Evolutionary conservation across 2,113 vertebrate species (phyloP), one percentile per base, ranked within the genome.

Genomic region (Illadopsis cleaveri): DNA sequence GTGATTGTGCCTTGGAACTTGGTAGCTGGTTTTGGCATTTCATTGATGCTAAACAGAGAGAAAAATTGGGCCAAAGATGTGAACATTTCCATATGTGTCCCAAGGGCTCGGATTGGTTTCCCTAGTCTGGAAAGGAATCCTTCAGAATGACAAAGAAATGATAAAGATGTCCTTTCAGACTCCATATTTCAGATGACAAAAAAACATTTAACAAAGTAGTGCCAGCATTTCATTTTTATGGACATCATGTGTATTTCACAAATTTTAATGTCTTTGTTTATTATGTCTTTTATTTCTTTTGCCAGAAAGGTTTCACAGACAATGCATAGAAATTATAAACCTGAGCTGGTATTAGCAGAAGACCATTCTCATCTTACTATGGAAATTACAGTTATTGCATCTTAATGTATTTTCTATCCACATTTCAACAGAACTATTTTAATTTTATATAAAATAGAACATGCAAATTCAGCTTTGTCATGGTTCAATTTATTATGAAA

Each of bases 281-380:
- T 19, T 33, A 25, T 44, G 75, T 82, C 14, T 79, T 86, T 73
- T 68, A 6, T 58, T 40, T 58, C 16, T 27, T 8, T 42, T 79
- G 28, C 19, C 7, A 56, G 33, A 82, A 90, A 5, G 0, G 0
- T 64, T 82, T 15, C 18, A 64, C 17, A 65, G 12, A 65, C 19
- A 65, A 48, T 0, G 0, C 9, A 31, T 3, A 22, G 11, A 40
- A 58, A 58, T 4, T 53, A 62, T 25, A 50, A 89, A 66, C 2
- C 13, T 4, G 1, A 72, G 4, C 11, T 84, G 5, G 15, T 82
- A 8, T 23, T 44, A 44, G 6, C 11, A 73, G 60, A 60, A 54
- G 12, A 75, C 21, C 1, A 22, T 71, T 82, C 8, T 82, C 14
- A 24, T 79, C 16, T 79, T 62, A 27, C 21, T 62, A 20, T 60